Evolutionary conservation across 2,113 vertebrate species (phyloP).

Genomic region (Dromiciops gliroides): DNA sequence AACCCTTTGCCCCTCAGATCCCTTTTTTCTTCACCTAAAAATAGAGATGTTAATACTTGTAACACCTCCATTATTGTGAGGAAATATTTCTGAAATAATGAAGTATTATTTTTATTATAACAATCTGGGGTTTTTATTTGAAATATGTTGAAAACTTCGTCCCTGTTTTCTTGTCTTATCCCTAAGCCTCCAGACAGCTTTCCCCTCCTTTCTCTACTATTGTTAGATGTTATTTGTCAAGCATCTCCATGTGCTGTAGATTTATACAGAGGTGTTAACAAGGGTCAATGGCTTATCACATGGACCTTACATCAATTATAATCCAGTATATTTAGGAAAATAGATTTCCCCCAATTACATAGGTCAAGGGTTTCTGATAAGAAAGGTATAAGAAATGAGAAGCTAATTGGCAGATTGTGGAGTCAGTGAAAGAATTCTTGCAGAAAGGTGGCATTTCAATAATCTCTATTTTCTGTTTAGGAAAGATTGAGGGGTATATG

Average conservation of each 20-base stretch:
- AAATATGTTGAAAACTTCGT: conserved; percentile 18
- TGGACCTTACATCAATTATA: not conserved
- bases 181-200: conserved; percentile 10
- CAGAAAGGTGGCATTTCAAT: conserved; percentile 50
- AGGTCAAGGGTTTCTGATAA: conserved; percentile 32
- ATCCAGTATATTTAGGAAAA: conserved; percentile 38
- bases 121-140: not conserved
- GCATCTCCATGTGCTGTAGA: conserved; percentile 18
- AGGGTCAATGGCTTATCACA: not conserved
- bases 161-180: conserved; percentile 19
- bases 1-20: not conserved
- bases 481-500: conserved; percentile 23
- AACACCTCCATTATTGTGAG: not conserved
- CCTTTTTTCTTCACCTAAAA: not conserved
- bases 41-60: not conserved
- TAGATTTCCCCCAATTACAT: conserved; percentile 40
- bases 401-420: conserved; percentile 51
- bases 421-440: conserved; percentile 57
- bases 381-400: conserved; percentile 41
- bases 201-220: conserved; percentile 1
- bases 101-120: not conserved
- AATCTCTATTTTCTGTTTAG: conserved; percentile 32
- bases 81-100: not conserved
- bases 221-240: conserved; percentile 41
- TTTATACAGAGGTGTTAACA: not conserved